Conservation (phyloP, 2,797 vertebrate species). For the Glossophaga mutica region DNA sequence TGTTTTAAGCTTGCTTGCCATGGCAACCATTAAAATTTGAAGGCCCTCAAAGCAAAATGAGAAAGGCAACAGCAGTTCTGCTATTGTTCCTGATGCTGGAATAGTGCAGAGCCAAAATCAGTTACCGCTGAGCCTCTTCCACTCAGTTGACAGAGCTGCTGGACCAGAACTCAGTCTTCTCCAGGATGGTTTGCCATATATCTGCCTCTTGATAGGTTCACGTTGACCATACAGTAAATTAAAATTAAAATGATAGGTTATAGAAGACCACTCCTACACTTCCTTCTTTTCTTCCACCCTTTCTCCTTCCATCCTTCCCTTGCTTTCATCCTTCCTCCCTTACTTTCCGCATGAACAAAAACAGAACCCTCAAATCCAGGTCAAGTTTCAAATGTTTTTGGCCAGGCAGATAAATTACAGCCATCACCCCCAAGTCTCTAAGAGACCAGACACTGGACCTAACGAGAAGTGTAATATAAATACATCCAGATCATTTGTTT, state of each 20-base stretch:
- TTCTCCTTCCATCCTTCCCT: too few relatives aligned
- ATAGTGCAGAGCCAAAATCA: not conserved
- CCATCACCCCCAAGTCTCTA: not conserved
- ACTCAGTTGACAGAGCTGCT: not conserved
- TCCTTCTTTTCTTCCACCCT: not conserved
- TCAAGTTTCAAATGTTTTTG: not conserved
- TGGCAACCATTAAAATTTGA: constrained; percentile 58
- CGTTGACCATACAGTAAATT: not conserved
- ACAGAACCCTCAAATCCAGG: not conserved
- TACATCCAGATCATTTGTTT: not conserved
- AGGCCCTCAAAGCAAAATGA: not conserved
- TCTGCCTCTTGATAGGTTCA: not conserved
- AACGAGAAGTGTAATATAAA: not conserved
- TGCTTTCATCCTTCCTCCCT: not conserved
- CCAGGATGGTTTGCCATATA: accelerated
- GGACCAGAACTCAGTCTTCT: not conserved
- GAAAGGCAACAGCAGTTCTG: not conserved
- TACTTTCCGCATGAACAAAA: not conserved
- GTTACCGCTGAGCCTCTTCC: not conserved
- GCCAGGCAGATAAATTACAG: not conserved
- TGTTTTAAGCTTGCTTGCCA: constrained; percentile 59
- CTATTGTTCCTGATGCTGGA: constrained; percentile 1
- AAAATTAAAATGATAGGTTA: not conserved
- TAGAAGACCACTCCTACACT: not conserved
- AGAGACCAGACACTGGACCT: not conserved